phyloP scores from a whole-genome alignment of 1,140 invertebrate genomes.

The Eumeta japonica region DNA sequence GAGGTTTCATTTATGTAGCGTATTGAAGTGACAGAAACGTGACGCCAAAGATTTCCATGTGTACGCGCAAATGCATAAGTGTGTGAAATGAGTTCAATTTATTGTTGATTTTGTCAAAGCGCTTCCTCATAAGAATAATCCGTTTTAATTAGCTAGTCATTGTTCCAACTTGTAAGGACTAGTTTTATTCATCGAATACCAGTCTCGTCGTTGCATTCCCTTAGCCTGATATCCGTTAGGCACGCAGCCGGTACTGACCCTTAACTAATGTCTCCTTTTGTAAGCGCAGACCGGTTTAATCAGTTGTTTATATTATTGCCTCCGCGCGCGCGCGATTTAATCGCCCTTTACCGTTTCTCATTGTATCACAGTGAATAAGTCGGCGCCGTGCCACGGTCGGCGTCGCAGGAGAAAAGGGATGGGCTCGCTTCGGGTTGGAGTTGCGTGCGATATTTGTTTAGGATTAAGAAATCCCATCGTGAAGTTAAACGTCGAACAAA shows the following conservation, averaged over 20 bases:
- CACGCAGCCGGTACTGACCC: slow-evolving; percentile 26
- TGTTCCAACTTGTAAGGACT: too few species aligned
- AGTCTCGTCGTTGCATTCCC: slow-evolving; percentile 19
- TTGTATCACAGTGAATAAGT: slow-evolving; percentile 29
- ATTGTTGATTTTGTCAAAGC: too few species aligned
- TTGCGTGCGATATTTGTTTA: slow-evolving; percentile 37
- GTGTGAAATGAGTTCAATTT: too few species aligned
- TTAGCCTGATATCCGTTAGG: slow-evolving; percentile 30
- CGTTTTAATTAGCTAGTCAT: too few species aligned
- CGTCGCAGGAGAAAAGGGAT: not conserved
- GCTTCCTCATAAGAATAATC: too few species aligned
- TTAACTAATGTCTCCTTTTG: slow-evolving; percentile 52
- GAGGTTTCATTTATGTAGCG: too few species aligned
- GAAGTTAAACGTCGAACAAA: slow-evolving; percentile 43
- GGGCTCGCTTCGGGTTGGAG: too few species aligned
- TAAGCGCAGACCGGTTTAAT: slow-evolving; percentile 40
- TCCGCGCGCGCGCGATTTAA: slow-evolving; percentile 40
- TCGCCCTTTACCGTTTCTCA: slow-evolving; percentile 43
- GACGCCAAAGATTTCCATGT: too few species aligned
- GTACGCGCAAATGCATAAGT: too few species aligned
- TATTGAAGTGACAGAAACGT: too few species aligned
- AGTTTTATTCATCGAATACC: slow-evolving; percentile 28
- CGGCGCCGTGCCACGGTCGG: slow-evolving; percentile 22
- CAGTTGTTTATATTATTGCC: slow-evolving; percentile 51
- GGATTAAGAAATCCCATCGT: slow-evolving; percentile 45